Conservation (phyloP, 2,797 vertebrate species). For the Falco concolor region DNA sequence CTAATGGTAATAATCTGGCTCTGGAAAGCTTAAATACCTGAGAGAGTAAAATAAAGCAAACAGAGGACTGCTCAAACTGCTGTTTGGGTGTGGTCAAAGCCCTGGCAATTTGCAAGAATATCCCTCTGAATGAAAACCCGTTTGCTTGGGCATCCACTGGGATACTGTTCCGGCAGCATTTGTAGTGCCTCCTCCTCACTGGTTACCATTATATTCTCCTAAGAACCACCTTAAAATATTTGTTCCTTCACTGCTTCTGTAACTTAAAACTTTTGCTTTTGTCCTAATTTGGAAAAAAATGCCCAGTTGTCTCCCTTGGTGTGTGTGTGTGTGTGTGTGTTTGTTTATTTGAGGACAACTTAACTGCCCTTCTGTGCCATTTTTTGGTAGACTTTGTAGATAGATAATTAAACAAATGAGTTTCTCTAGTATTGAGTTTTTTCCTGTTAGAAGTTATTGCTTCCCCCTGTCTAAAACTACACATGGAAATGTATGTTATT, state of each 20-base stretch:
- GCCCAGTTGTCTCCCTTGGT: neutral
- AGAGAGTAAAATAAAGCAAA: constrained; percentile 29
- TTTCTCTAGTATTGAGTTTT: neutral
- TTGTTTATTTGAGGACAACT: neutral
- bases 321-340: neutral
- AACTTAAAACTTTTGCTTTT: neutral
- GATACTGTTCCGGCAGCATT: neutral
- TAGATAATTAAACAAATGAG: neutral
- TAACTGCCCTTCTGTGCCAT: neutral
- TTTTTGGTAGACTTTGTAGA: neutral
- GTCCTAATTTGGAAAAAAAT: neutral
- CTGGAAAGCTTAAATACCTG: constrained; percentile 30
- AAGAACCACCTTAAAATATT: neutral
- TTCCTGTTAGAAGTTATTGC: neutral
- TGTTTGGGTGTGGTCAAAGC: neutral
- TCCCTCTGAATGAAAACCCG: neutral
- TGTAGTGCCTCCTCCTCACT: neutral
- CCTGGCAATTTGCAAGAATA: neutral
- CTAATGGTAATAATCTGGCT: constrained; percentile 29
- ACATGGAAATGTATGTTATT: neutral
- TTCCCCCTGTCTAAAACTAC: neutral
- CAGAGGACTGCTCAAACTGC: neutral
- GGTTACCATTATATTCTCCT: neutral
- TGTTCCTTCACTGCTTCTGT: neutral
- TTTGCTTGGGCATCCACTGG: neutral